phyloP scores from a whole-genome alignment of 2,888 invertebrate genomes.

The Hyposoter dolosus region DNA sequence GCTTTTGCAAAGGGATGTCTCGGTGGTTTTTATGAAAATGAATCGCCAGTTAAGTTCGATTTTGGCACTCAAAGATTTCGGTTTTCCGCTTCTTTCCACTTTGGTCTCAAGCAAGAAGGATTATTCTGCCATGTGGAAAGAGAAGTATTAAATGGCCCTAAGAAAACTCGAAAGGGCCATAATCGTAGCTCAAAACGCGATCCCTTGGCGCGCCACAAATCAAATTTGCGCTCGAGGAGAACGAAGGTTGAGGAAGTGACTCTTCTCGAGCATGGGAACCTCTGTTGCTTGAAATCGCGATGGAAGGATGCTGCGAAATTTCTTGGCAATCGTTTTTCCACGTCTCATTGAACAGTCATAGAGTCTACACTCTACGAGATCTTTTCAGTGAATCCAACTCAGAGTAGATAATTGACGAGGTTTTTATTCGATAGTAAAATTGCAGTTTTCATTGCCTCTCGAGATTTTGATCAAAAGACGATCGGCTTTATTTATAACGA shows the following conservation, averaged over 20 bases:
- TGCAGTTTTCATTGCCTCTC: not conserved
- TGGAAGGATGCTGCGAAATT: slow-evolving; percentile 72
- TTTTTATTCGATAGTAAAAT: not conserved
- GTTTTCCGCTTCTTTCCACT: not conserved
- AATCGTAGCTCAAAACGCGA: slow-evolving; percentile 79
- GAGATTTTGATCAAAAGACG: not conserved
- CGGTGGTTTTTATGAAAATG: not conserved
- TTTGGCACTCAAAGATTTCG: not conserved
- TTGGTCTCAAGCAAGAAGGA: not conserved
- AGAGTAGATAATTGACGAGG: not conserved
- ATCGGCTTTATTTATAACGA: too few species aligned
- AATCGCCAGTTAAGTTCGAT: not conserved
- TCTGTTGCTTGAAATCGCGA: slow-evolving; percentile 74
- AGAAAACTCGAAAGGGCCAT: slow-evolving; percentile 77
- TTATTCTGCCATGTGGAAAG: not conserved
- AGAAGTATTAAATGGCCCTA: slow-evolving; percentile 75
- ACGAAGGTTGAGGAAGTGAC: slow-evolving; percentile 58
- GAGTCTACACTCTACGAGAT: not conserved
- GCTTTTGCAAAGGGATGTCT: not conserved
- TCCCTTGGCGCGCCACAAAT: slow-evolving; percentile 78
- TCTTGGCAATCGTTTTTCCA: slow-evolving; percentile 74
- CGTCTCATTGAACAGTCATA: slow-evolving; percentile 76
- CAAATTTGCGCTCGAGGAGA: slow-evolving; percentile 75
- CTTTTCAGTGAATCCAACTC: slow-evolving; percentile 7
- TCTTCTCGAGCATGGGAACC: slow-evolving; percentile 50